A percentile compares a stretch with the other conserved stretches of the same genome.
phyloP scores from a whole-genome alignment of 1,140 invertebrate species.

The Daktulosphaira vitifoliae region DNA sequence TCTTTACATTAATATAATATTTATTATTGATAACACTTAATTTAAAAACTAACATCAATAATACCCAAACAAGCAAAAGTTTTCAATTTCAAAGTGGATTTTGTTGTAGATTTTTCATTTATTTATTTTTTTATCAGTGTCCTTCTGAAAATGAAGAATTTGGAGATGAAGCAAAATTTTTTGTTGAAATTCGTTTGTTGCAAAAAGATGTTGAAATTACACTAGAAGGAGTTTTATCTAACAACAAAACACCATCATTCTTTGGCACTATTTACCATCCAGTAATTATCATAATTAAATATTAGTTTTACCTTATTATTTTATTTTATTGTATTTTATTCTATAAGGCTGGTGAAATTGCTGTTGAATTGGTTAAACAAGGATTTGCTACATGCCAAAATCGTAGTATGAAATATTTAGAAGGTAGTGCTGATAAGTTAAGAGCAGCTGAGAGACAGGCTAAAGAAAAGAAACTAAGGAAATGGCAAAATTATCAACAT shows the following conservation, averaged over 20 bases:
- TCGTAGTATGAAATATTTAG: constrained; percentile 88
- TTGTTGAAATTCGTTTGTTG: constrained; percentile 80
- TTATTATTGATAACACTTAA: no score
- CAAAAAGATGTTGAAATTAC: constrained; percentile 90
- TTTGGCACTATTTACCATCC: constrained; percentile 92
- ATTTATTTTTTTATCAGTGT: no score
- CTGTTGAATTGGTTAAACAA: constrained; percentile 79
- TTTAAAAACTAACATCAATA: no score
- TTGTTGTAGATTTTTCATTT: no score
- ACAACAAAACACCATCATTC: constrained; percentile 60
- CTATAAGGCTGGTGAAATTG: constrained; percentile 78
- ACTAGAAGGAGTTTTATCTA: constrained; percentile 81
- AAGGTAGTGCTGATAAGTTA: constrained; percentile 61
- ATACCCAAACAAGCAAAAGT: no score
- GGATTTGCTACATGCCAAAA: constrained; percentile 96
- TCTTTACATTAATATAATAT: no score
- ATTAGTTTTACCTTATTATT: neutral
- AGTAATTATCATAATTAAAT: constrained; percentile 46
- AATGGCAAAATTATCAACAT: constrained; percentile 81
- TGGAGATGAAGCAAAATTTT: constrained; percentile 78
- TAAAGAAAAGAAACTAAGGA: constrained; percentile 73
- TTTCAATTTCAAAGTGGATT: no score
- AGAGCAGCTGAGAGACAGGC: constrained; percentile 74
- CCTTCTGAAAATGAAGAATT: constrained; percentile 43
- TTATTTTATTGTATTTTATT: constrained; percentile 26